Conservation (phyloP, 53 echinoderm and acorn worm genomes). For the Astropecten irregularis region DNA sequence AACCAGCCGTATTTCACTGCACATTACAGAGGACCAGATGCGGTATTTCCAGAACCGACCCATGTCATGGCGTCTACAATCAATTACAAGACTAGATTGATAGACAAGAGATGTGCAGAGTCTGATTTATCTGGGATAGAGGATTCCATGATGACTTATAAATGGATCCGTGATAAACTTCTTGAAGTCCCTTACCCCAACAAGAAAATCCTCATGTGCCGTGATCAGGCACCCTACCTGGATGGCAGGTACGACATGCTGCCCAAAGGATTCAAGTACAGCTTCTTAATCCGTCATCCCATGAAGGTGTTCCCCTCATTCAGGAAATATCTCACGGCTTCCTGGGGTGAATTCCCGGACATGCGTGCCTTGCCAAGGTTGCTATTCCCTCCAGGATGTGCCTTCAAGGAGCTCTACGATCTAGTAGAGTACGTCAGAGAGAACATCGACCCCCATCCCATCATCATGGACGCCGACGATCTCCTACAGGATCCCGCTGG, state of each 20-base stretch:
- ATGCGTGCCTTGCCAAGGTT: not conserved
- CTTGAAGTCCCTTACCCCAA: not conserved
- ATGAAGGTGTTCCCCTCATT: conserved; percentile 29
- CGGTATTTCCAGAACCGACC: too few relatives aligned
- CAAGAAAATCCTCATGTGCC: not conserved
- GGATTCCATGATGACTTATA: not conserved
- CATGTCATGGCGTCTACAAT: too few relatives aligned
- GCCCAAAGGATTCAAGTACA: conserved; percentile 16
- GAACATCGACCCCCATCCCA: not conserved
- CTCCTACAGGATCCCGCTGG: not conserved
- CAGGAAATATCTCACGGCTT: not conserved
- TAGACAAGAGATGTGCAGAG: not conserved
- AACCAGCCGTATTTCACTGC: not conserved
- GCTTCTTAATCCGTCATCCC: conserved; percentile 56
- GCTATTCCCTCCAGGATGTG: conserved; percentile 19
- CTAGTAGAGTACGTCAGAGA: conserved; percentile 26
- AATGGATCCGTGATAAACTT: not conserved
- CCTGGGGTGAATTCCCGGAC: not conserved
- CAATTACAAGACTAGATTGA: too few relatives aligned
- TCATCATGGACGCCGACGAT: not conserved
- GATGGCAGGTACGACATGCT: conserved; percentile 1
- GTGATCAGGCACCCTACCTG: not conserved
- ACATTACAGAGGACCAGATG: not conserved
- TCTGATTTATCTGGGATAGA: not conserved
- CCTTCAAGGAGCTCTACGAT: conserved; percentile 46